These are phyloP conservation scores for Eulemur mongoz DNA, from an alignment of 2,797 vertebrate genomes.

Conservation along the genomic window DNA sequence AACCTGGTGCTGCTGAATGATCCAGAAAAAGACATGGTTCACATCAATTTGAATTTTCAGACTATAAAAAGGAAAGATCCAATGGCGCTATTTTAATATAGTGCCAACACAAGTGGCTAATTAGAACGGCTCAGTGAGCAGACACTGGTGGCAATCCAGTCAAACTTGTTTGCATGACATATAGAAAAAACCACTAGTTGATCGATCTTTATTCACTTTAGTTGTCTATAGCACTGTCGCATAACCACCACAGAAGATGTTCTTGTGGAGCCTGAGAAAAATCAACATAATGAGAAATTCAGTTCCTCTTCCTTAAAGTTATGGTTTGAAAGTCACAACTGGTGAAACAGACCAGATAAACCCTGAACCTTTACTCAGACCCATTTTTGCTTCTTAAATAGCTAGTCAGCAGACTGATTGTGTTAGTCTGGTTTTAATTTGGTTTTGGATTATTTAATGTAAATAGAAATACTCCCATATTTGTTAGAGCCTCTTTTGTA, in stretches of 20 bases:
- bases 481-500: neutral
- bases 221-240: neutral
- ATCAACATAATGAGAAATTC: neutral
- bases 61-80: neutral
- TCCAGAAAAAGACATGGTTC: neutral
- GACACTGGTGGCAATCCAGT: neutral
- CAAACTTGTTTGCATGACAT: neutral
- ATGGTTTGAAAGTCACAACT: slow-evolving; percentile 7
- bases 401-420: neutral
- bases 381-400: neutral
- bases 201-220: neutral
- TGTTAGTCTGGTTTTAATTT: neutral
- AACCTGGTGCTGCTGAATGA: neutral
- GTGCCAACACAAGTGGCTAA: neutral
- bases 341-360: neutral
- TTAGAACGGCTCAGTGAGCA: neutral
- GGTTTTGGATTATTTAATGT: neutral
- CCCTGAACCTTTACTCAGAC: neutral
- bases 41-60: slow-evolving; percentile 3
- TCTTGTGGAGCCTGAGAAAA: neutral
- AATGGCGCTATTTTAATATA: neutral
- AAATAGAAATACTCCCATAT: neutral
- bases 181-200: neutral
- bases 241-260: neutral
- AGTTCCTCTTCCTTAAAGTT: neutral